These are phyloP conservation scores for Sinhomidia bicolor DNA, from an alignment of 2,888 invertebrate genomes.

Conservation along the genomic window DNA sequence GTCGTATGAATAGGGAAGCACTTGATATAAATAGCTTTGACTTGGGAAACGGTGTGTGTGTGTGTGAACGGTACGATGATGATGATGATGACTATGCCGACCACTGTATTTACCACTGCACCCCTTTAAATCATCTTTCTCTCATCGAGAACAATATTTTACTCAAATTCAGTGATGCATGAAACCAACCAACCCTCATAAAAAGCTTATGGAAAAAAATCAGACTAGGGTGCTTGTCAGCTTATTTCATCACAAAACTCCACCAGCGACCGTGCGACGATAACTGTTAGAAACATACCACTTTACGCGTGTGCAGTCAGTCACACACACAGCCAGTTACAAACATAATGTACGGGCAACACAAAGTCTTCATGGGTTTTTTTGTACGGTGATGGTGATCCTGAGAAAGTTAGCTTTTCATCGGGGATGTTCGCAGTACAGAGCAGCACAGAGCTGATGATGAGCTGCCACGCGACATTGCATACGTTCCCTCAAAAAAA, in stretches of 20 bases:
- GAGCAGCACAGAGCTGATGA: background rate
- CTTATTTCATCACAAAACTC: background rate
- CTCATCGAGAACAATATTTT: background rate
- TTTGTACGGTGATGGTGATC: conserved; percentile 10
- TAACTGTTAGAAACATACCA: conserved; percentile 39
- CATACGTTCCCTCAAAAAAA: conserved; percentile 65
- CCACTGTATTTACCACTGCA: background rate
- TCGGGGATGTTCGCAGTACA: background rate
- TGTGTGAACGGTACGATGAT: conserved; percentile 2
- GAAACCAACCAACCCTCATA: conserved; percentile 63
- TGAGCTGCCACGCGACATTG: conserved; percentile 71
- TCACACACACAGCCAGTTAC: conserved; percentile 1
- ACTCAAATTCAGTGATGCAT: conserved; percentile 53
- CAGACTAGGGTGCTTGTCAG: conserved; percentile 3
- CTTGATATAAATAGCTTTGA: conserved; percentile 67
- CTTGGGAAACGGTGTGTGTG: conserved; percentile 39
- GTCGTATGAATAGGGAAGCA: conserved; percentile 29
- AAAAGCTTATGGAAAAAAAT: conserved; percentile 29
- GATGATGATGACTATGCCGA: too few relatives aligned
- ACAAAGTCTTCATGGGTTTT: background rate
- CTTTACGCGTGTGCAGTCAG: conserved; percentile 50
- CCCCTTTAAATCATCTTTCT: conserved; percentile 2
- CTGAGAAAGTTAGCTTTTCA: conserved; percentile 43
- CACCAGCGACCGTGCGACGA: conserved; percentile 56
- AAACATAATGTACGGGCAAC: background rate